phyloP scores from a whole-genome alignment of 2,888 invertebrate species.

The Drosophila pseudotakahashii region DNA sequence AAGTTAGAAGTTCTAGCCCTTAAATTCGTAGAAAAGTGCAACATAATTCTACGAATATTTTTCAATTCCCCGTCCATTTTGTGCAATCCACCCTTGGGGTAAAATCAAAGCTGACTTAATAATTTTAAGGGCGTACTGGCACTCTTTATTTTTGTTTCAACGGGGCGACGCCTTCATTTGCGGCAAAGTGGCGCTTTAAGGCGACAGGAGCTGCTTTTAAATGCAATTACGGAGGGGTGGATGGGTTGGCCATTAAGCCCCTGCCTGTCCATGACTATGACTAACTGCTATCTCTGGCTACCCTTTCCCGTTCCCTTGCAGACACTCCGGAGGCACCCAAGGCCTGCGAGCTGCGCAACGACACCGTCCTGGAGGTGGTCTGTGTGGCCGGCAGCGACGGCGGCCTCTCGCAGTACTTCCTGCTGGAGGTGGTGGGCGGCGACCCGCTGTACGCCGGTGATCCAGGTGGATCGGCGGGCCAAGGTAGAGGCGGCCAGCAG shows the following conservation, averaged over 20 bases:
- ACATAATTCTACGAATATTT: background rate
- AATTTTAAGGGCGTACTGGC: conserved; percentile 1
- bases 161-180: conserved; percentile 52
- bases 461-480: conserved; percentile 49
- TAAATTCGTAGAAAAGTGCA: background rate
- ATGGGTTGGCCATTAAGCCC: conserved; percentile 32
- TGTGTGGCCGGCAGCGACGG: conserved; percentile 93
- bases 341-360: conserved; percentile 90
- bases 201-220: conserved; percentile 36
- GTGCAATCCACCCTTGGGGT: background rate
- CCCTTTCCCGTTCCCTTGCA: conserved; percentile 78
- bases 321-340: conserved; percentile 91
- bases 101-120: conserved; percentile 19
- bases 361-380: conserved; percentile 88
- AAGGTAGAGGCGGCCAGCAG: conserved; percentile 38
- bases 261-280: conserved; percentile 43
- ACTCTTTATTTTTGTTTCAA: conserved; percentile 12
- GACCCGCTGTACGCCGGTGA: conserved; percentile 86
- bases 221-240: conserved; percentile 50
- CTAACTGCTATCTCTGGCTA: conserved; percentile 36
- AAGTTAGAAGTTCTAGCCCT: too few relatives aligned
- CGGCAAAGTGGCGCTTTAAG: conserved; percentile 44
- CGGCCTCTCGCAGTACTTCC: conserved; percentile 92
- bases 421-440: conserved; percentile 90
- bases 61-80: background rate